Conservation (phyloP, 2,113 vertebrate species). For the Ondatra zibethicus region DNA sequence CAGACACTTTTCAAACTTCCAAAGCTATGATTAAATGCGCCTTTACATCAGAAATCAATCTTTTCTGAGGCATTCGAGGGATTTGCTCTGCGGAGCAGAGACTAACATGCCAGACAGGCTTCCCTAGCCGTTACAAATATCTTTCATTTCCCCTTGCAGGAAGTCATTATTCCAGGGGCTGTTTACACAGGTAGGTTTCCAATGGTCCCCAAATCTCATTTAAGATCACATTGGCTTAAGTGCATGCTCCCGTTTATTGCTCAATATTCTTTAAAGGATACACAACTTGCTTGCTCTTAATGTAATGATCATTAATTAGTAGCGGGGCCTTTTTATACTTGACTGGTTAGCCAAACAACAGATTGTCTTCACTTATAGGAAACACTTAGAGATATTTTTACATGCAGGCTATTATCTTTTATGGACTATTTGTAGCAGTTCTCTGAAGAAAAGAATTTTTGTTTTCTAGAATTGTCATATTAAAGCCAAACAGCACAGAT, state of each 20-base stretch:
- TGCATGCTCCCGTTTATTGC: constrained; percentile 8
- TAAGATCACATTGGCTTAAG: constrained; percentile 22
- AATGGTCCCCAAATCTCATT: constrained; percentile 16
- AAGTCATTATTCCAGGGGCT: constrained; percentile 35
- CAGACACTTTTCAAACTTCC: constrained; percentile 73
- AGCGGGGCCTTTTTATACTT: neutral
- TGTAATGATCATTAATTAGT: neutral
- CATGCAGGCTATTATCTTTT: neutral
- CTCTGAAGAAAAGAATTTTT: constrained; percentile 17
- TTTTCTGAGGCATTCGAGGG: constrained; percentile 70
- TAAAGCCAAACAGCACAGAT: neutral
- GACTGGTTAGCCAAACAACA: neutral
- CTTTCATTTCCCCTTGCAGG: constrained; percentile 37
- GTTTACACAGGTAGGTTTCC: constrained; percentile 52
- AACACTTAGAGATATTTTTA: neutral
- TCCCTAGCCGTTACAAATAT: constrained; percentile 61
- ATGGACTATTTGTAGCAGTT: neutral
- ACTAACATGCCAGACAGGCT: constrained; percentile 53
- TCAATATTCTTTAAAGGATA: constrained; percentile 32
- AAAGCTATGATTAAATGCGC: constrained; percentile 78
- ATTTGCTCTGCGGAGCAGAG: constrained; percentile 67
- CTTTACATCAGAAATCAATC: constrained; percentile 80
- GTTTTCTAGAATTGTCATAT: neutral
- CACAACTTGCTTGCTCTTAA: neutral
- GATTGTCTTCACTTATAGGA: neutral